Evolutionary conservation across 2,113 vertebrate species (phyloP), one percentile per base, ranked within the genome.

Genomic region (Meriones unguiculatus): DNA sequence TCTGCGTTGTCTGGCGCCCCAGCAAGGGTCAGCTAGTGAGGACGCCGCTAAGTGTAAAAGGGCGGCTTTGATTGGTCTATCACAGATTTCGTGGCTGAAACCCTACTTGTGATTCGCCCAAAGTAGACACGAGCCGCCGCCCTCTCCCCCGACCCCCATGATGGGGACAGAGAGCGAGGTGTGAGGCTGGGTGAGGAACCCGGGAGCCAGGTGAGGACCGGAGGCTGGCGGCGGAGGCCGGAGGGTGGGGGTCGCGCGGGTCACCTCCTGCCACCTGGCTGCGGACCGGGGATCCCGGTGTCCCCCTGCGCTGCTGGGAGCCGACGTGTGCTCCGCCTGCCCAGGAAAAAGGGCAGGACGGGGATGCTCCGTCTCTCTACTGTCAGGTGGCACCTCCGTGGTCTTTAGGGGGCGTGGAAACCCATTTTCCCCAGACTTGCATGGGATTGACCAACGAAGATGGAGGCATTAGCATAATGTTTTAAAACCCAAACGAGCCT

Each of bases 31-130:
- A 80, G 41, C 95, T 78, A 96, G 84, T 65, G 0, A 91, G 64
- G 3, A 11, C 12, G 52, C 72, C 82, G 22, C 14, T 12, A 57
- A 14, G 2, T 8, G 13, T 97, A 70, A 95, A 95, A 97, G 82
- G 72, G 18, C 52, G 12, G 4, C 18, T 30, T 70, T 96, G 96
- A 97, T 97, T 98, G 57, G 98, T 24, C 24, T 41, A n/a, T 80
- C 5, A 0, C 7, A 32, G 69, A 12, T 30, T 1, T 4, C 3
- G 18, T 50, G 30, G 70, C 93, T 97, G 69, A 97, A 95, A 97
- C 22, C 50, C 81, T 65, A 90, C 96, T 98, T 97, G 89, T 98
- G 96, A 98, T 98, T 98, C 82, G 98, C 13, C 22, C 1, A 3
- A 54, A 90, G 93, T 64, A 89, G 81, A 95, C 18, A n/a, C 1